phyloP scores from a whole-genome alignment of 2,888 invertebrate species.

The Apamea crenata region DNA sequence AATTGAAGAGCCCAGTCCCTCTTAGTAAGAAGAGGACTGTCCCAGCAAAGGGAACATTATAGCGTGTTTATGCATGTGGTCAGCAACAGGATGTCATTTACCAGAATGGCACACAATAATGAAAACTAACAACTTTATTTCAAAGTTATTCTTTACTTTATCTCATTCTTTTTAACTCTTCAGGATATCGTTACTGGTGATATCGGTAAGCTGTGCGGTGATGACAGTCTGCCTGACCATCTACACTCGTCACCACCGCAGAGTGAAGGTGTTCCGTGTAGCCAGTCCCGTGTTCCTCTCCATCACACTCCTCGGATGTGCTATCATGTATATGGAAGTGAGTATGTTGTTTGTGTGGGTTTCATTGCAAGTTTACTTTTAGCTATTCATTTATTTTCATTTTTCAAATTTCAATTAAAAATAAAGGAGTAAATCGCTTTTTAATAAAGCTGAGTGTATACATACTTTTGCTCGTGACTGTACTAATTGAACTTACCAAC shows the following conservation, averaged over 20 bases:
- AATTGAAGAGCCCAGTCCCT: neutral
- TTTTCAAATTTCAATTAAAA: no score
- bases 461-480: no score
- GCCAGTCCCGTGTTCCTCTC: conserved; percentile 98
- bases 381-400: neutral
- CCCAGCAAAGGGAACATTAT: neutral
- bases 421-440: no score
- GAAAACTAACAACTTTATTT: neutral
- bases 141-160: neutral
- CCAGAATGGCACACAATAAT: neutral
- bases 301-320: conserved; percentile 96
- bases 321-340: conserved; percentile 98
- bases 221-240: conserved; percentile 94
- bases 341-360: conserved; percentile 68
- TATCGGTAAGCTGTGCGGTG: conserved; percentile 95
- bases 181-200: conserved; percentile 95
- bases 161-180: conserved; percentile 59
- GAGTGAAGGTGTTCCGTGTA: conserved; percentile 97
- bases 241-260: conserved; percentile 95
- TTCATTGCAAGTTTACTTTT: neutral
- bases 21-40: neutral
- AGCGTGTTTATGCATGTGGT: neutral
- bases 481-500: no score
- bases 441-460: no score
- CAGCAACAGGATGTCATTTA: neutral